Base-by-base conservation (phyloP, 1,140 invertebrate species). In the Bacillus rossius region DNA sequence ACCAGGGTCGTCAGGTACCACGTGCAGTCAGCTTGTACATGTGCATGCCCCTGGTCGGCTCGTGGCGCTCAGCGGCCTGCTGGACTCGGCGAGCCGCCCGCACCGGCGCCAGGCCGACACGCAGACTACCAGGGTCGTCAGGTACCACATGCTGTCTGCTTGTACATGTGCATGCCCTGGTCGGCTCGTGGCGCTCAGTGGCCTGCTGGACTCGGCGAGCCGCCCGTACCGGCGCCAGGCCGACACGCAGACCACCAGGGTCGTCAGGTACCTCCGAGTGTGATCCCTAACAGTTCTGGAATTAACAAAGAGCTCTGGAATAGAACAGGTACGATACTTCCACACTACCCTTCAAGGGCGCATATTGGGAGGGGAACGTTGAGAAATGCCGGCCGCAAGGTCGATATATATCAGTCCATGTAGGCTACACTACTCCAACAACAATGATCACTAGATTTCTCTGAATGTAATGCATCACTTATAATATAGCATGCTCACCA, bases 121-220 rank as follows among this genome's bases (percentile, higher is more conserved):
- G 41, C 88, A 91, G 70, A 92, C 89, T 3, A 92, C 90, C 0
- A 75, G 88, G 64, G 88, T 92, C 1, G 90, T 93, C n/a, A 84
- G 88, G 89, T 91, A 69, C n/a, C n/a, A n/a, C n/a, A n/a, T n/a
- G n/a, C n/a, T n/a, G n/a, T n/a, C n/a, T n/a, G n/a, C n/a, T n/a
- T n/a, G n/a, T 8, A 45, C 23, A 45, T 45, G 13, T 45, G 7
- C 10, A 1, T 14, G 13, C 8, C 7, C n/a, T n/a, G n/a, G n/a
- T n/a, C 81, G 96, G 7, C 77, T 92, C 62, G 93, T 97, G 0
- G 91, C 91, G 0, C 79, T 99, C 1, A 96, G 93, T 73, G 94
- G 89, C 3, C 80, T 99, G 4, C 70, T 98, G 16, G 95, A 97
- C 66, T 89, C 93, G 1, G 84, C 88, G 0, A 85, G 89, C 64